Evolutionary conservation across 2,113 vertebrate genomes (phyloP), one percentile per base, ranked within the genome.

Genomic region (Marmota flaviventris): DNA sequence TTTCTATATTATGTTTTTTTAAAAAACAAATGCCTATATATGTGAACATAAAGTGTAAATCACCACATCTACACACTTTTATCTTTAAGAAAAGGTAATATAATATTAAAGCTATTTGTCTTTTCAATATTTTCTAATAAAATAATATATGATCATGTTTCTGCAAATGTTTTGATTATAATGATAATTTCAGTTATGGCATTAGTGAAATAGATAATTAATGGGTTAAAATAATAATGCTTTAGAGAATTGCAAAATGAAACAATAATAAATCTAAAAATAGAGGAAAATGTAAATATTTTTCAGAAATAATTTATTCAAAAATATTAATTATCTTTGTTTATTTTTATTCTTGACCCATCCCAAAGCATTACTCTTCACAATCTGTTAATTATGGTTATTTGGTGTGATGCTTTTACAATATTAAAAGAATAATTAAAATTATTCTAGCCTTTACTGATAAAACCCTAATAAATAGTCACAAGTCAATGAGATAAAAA

Each of bases 101-200:
- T 65, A 4, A 92, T 76, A 93, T 29, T 95, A 85, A 97, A 93
- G 69, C 22, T 69, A 48, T 79, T 97, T 92, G 8, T 25, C 56
- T 89, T 94, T 39, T 2, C 10, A 76, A 10, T 39, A 65, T 67
- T 97, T 94, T 45, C 58, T 95, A 37, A 76, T 8, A 2, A 78
- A 96, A 70, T 97, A 58, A 86, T 32, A 13, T 75, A 81, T 73
- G n/a, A 87, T 89, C 8, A 69, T 53, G 65, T 69, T 22, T 93
- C 3, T 96, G n/a, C 39, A 25, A 67, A 81, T 6, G 70, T 88
- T 86, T 72, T 90, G 5, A 90, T 70, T 17, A 94, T 65, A 95
- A 86, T 96, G 18, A 58, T 65, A 93, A 79, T 78, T 92, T 89
- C 37, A 93, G 14, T 93, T 94, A 91, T n/a, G 86, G 5, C 69